phyloP scores from a whole-genome alignment of 2,797 vertebrate species.

The Odontamblyopus lacepedii region DNA sequence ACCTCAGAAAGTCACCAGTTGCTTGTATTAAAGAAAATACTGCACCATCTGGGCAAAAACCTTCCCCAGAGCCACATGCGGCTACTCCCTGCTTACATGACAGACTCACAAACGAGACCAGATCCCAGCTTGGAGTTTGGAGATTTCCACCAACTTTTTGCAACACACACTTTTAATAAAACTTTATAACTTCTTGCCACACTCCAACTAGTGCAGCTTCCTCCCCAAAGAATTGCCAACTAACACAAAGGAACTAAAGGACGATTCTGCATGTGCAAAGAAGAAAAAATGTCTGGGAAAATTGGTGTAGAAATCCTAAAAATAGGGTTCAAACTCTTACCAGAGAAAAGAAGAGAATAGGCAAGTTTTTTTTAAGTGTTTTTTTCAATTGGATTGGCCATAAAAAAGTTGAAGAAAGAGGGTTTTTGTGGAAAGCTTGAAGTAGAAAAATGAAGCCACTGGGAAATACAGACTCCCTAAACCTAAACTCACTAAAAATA shows the following conservation, averaged over 20 bases:
- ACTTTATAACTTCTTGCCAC: conserved; percentile 32
- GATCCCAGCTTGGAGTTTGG: conserved; percentile 50
- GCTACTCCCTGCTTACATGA: conserved; percentile 56
- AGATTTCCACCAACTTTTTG: conserved; percentile 57
- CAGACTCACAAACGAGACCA: conserved; percentile 57
- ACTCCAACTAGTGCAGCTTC: conserved; percentile 50
- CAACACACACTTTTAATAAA: conserved; percentile 51
- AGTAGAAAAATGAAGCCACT: conserved; percentile 34
- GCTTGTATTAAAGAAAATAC: conserved; percentile 44
- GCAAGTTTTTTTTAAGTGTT: conserved; percentile 6
- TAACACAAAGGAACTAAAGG: conserved; percentile 59
- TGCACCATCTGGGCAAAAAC: conserved; percentile 58
- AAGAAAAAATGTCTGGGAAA: conserved; percentile 25
- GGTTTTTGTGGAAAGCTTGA: conserved; percentile 45
- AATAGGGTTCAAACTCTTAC: conserved; percentile 63
- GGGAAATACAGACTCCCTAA: conserved; percentile 40
- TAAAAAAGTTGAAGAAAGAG: conserved; percentile 48
- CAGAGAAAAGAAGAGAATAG: conserved; percentile 38
- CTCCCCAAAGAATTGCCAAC: conserved; percentile 53
- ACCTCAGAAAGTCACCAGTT: conserved; percentile 40
- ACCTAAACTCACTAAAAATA: conserved; percentile 28
- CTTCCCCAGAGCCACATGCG: conserved; percentile 53
- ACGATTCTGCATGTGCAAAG: conserved; percentile 58
- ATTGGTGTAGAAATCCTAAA: conserved; percentile 49
- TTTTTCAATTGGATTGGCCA: conserved; percentile 49